phyloP scores from a whole-genome alignment of 1,140 invertebrate genomes.

The Scylla paramamosain region DNA sequence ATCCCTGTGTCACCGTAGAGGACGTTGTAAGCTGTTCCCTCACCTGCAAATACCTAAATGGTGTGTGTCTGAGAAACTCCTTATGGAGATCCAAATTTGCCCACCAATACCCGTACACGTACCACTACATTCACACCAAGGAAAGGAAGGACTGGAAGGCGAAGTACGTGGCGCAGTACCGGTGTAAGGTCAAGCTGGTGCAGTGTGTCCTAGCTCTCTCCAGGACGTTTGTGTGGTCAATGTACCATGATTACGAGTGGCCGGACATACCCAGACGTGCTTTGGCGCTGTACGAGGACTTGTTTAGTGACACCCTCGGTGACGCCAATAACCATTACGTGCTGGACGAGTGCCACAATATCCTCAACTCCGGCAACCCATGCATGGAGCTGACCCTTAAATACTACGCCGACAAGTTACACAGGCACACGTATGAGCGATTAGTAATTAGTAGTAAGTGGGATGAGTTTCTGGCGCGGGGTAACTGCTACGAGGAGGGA shows the following conservation, averaged over 20 bases:
- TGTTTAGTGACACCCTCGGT: constrained; percentile 59
- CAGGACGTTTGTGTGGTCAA: constrained; percentile 74
- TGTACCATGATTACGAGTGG: constrained; percentile 76
- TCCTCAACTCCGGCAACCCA: constrained; percentile 41
- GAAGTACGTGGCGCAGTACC: constrained; percentile 32
- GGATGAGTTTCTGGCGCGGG: constrained; percentile 46
- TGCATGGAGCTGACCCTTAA: constrained; percentile 72
- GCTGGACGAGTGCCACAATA: constrained; percentile 73
- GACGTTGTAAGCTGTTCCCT: constrained; percentile 62
- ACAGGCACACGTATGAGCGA: constrained; percentile 60
- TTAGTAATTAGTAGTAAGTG: constrained; percentile 26
- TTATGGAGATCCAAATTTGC: constrained; percentile 64
- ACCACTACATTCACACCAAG: constrained; percentile 31
- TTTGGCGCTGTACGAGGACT: constrained; percentile 62
- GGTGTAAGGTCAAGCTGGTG: constrained; percentile 57
- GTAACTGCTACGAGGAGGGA: constrained; percentile 67
- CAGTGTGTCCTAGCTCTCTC: constrained; percentile 72
- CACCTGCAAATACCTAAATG: constrained; percentile 59
- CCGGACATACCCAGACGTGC: constrained; percentile 73
- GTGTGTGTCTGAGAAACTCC: constrained; percentile 64
- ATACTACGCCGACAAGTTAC: constrained; percentile 73
- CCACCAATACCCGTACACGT: constrained; percentile 59
- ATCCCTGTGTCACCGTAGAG: constrained; percentile 55
- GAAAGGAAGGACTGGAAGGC: constrained; percentile 66
- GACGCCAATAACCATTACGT: constrained; percentile 61